Base-by-base conservation (phyloP, 2,113 vertebrate genomes). In the Urocolius indicus region DNA sequence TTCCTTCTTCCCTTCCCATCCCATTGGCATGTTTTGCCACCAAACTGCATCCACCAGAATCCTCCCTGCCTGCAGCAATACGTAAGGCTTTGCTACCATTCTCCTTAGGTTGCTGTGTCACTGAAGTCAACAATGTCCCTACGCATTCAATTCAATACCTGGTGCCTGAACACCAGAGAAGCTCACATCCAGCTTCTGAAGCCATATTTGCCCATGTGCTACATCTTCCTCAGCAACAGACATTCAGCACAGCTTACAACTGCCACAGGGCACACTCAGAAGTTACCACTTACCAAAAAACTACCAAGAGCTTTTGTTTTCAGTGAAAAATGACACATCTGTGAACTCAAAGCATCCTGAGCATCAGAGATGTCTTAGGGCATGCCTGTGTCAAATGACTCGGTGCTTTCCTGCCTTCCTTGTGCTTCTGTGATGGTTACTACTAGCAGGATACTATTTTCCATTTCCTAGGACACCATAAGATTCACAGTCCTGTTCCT, bases 141-240 rank as follows among this genome's bases (percentile, higher is more conserved):
- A 57, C 58, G 34, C 16, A 38, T 84, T 75, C 58, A 30, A 4
- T 81, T 43, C 27, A 74, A 87, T n/a, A 62, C 15, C 46, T 45
- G 46, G 36, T 26, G 4, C 6, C 0, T 24, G 52, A 79, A 74
- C 72, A 38, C 9, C 11, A 66, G 46, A 26, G 30, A 68, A 78
- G 41, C 17, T 81, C 68, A 77, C 36, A 63, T 66, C 32, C 69
- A 63, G 43, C 16, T 52, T 48, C n/a, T 21, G 52, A 57, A 54
- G 41, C 0, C 1, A 81, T 19, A 63, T 22, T 16, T 0, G 2
- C 0, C 46, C 2, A 1, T 2, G 0, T 38, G 57, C 27, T 69
- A 26, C 4, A 1, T 32, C 63, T 32, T 49, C 46, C 52, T 43
- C 82, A 24, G 63, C 30, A 75, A 74, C 14, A 62, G 55, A 29